Evolutionary conservation across 2,113 vertebrate species (phyloP).

Genomic region (Anoura caudifer): DNA sequence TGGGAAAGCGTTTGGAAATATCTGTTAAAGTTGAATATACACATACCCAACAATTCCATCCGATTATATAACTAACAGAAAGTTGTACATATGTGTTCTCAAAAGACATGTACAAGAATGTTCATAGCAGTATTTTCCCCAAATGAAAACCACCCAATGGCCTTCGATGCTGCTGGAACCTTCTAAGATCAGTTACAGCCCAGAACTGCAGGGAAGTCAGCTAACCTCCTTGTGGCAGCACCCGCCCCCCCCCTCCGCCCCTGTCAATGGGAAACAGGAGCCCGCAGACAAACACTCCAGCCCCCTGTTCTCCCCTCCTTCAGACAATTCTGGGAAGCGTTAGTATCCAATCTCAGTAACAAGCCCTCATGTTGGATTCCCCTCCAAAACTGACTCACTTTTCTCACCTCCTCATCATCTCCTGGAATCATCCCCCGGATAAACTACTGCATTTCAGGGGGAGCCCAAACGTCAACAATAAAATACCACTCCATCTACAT

Average conservation of each 20-base stretch:
- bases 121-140: background rate
- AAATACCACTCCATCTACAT: background rate
- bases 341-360: background rate
- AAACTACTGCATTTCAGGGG: background rate
- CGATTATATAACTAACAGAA: background rate
- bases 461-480: background rate
- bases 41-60: background rate
- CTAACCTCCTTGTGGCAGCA: background rate
- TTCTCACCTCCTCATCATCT: background rate
- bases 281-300: background rate
- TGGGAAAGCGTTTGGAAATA: background rate
- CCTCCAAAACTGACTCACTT: background rate
- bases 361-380: background rate
- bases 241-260: too few relatives aligned
- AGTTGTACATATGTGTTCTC: background rate
- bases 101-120: background rate
- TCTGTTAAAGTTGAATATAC: conserved; percentile 23
- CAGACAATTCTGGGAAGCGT: background rate
- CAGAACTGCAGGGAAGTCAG: background rate
- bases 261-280: background rate
- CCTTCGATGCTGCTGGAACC: background rate
- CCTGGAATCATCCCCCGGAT: background rate
- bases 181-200: background rate
- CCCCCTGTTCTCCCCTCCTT: background rate
- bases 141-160: conserved; percentile 11